Percentiles rank a stretch among this genome's conserved stretches.
Conservation (phyloP, 1,140 invertebrate genomes). For the Cydia pomonella region DNA sequence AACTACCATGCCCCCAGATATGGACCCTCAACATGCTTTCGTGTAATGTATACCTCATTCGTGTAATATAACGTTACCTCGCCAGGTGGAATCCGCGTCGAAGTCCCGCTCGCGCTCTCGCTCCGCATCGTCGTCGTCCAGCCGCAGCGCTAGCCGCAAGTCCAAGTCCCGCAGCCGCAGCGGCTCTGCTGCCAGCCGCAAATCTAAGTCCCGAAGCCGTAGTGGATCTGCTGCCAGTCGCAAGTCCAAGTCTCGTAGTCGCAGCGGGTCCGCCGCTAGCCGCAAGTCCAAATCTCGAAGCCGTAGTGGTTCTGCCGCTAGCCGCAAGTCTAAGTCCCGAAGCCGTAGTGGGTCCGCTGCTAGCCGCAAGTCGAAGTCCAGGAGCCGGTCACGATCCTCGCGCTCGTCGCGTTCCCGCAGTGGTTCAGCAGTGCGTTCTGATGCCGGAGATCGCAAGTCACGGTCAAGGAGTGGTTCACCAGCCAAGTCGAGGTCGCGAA, state of each 20-base stretch:
- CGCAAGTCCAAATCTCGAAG: slow-evolving; percentile 28
- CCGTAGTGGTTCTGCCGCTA: not conserved
- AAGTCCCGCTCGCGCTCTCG: slow-evolving; percentile 43
- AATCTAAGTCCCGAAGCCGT: not conserved
- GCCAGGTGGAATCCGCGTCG: slow-evolving; percentile 56
- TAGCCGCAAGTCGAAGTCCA: slow-evolving; percentile 17
- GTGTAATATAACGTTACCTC: not conserved
- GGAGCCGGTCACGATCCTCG: slow-evolving; percentile 34
- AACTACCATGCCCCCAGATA: too few species aligned
- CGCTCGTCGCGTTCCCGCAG: slow-evolving; percentile 9
- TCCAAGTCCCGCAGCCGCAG: slow-evolving; percentile 45
- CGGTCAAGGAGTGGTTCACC: not conserved
- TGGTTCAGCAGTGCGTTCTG: not conserved
- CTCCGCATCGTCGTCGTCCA: not conserved
- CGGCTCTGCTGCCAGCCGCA: not conserved
- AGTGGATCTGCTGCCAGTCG: not conserved
- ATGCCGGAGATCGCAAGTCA: not conserved
- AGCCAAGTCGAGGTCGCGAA: slow-evolving; percentile 13
- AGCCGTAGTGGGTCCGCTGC: slow-evolving; percentile 18
- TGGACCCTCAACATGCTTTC: too few species aligned
- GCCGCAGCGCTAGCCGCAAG: slow-evolving; percentile 34
- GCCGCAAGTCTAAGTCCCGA: slow-evolving; percentile 26
- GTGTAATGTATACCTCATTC: too few species aligned
- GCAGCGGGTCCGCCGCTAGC: not conserved
- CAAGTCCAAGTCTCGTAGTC: not conserved